phyloP scores from a whole-genome alignment of 1,140 invertebrate genomes.

The Whitmania pigra region DNA sequence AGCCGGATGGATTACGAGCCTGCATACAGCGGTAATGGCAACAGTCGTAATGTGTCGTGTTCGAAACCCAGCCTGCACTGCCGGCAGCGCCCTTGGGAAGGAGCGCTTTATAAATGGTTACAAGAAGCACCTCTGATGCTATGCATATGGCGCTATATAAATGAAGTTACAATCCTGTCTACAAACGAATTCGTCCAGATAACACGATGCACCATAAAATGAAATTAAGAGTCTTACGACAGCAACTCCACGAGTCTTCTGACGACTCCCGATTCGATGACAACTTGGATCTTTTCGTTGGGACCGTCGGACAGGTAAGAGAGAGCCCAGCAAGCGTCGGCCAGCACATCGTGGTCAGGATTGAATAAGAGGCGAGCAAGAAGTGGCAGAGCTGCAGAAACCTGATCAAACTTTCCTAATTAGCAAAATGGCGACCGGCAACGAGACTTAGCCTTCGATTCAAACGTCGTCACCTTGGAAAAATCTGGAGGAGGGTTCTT shows the following conservation, averaged over 20 bases:
- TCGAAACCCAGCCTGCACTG: no score
- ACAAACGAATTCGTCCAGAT: conserved; percentile 6
- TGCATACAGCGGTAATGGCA: no score
- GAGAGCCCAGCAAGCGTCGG: conserved; percentile 89
- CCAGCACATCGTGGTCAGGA: conserved; percentile 80
- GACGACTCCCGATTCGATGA: conserved; percentile 83
- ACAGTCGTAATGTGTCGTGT: no score
- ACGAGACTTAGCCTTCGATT: no score
- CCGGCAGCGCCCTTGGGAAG: no score
- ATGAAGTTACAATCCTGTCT: no score
- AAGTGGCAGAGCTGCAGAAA: conserved; percentile 64
- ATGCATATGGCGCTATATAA: no score
- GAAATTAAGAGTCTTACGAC: conserved; percentile 51
- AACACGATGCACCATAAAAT: conserved; percentile 13
- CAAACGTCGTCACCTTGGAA: conserved; percentile 52
- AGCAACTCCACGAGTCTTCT: conserved; percentile 81
- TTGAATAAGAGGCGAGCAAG: conserved; percentile 75
- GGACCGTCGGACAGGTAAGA: conserved; percentile 89
- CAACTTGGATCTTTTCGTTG: conserved; percentile 94
- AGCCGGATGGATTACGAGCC: no score
- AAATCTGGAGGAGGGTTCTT: conserved; percentile 56
- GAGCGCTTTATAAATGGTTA: no score
- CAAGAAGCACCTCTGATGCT: no score
- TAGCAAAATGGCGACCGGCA: conserved; percentile 33
- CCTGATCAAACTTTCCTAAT: conserved; percentile 41